Base-by-base conservation (phyloP, 2,113 vertebrate species). In the Ginglymostoma cirratum region DNA sequence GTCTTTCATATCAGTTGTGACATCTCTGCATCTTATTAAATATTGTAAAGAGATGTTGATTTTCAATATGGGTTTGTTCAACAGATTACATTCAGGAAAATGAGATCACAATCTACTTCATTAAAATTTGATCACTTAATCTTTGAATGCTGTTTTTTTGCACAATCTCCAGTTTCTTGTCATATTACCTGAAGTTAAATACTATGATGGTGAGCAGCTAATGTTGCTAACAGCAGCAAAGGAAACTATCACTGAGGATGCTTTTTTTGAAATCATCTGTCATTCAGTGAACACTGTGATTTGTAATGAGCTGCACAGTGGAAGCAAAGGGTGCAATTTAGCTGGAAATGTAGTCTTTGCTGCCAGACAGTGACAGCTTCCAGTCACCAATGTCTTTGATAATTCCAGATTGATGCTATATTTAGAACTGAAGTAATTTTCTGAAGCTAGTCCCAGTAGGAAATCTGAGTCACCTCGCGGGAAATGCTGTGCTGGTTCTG, bases 351-450 rank as follows among this genome's bases (percentile, higher is more conserved):
- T 87, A 27, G 85, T 52, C 7, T 89, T 89, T 89, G 48, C 86
- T 89, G 86, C 86, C 48, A 89, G 42, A 24, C 24, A 30, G 48
- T 89, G 86, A 89, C 86, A 89, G 80, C 80, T 83, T 45, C 80
- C 80, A 83, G 80, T 83, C 80, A 83, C 80, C 38, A 83, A 42
- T 55, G 86, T 48, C 48, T 24, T 12, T 5, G 27, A 55, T 89
- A 55, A 89, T 89, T 89, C 24, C 86, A 55, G 45, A 89, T 48
- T 24, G 24, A 45, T 52, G 48, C 48, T 89, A 89, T 55, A 89
- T 89, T 89, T 89, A 89, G 86, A 45, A 30, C 14, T 89, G 86
- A 89, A 89, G 48, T 55, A 83, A 83, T 83, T 83, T 83, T 83
- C 38, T 83, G 38, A 83, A 83, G 52, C 85, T 52, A 52, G 45